Evolutionary conservation across 2,797 vertebrate species (phyloP), one percentile per base, ranked within the genome.

Genomic region (Micromesistius poutassou): DNA sequence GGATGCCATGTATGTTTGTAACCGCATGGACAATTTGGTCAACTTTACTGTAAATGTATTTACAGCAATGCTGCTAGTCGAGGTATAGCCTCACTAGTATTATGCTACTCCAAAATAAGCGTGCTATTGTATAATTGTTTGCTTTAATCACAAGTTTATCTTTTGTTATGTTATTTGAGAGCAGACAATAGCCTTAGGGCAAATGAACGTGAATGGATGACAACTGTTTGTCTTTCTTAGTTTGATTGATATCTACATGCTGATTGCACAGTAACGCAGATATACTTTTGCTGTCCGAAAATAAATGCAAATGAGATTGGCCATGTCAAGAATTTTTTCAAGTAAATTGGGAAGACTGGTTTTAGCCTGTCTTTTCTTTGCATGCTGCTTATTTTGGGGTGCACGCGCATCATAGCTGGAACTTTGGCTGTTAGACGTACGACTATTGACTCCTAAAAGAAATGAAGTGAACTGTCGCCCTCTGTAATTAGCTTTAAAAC

Each of bases 21-120:
- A 74, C 38, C 8, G 81, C 82, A 84, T 78, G 80, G n/a, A 85
- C 66, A 28, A 68, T 68, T 68, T 30, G 62, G 10, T 13, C 50
- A 71, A 75, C 74, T 78, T 78, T 33, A 30, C 68, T 42, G 76
- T 78, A 3, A 40, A 80, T 55, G 86, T 83, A 87, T 88, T 87
- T 87, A 88, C 36, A 79, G 28, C 76, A 81, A 50, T 84, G 84
- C 87, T 92, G 88, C 83, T 88, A 81, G 74, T 13, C 76, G 9
- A 81, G 81, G 22, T 76, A 77, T 50, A 78, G 38, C 50, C 76
- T 77, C 22, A 33, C 14, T 78, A 73, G 73, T 77, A 62, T 80
- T 77, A 46, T 74, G 38, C 72, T 79, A 76, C 1, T 55, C 66
- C 19, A 38, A 73, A 16, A 76, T 75, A n/a, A n/a, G 46, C 12